A percentile compares a stretch with the other conserved stretches of the same genome.
These are phyloP conservation scores for Lutjanus erythropterus DNA, from an alignment of 2,113 vertebrate species.

Conservation along the genomic window DNA sequence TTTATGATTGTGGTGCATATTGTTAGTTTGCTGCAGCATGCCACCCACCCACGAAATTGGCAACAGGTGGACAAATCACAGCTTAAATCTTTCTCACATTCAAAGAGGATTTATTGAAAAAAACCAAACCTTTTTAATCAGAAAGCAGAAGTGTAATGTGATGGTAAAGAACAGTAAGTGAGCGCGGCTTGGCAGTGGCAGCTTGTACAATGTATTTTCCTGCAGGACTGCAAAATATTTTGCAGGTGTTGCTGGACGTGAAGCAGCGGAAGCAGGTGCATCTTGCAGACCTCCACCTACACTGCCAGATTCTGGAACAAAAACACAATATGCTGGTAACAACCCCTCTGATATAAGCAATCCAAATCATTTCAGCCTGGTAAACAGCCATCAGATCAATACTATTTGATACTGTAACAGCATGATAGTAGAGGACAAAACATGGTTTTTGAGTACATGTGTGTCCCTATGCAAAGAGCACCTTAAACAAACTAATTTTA, in stretches of 20 bases:
- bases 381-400: neutral
- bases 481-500: no score
- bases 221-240: neutral
- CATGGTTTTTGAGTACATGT: no score
- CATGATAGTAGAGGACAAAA: neutral
- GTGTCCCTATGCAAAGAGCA: no score
- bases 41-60: neutral
- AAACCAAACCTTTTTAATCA: neutral
- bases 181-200: neutral
- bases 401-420: neutral
- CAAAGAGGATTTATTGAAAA: neutral
- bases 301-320: neutral
- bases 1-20: constrained; percentile 19
- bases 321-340: neutral
- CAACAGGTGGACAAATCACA: constrained; percentile 30
- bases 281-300: constrained; percentile 12
- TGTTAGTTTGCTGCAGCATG: constrained; percentile 22
- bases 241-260: constrained; percentile 26
- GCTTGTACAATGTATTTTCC: neutral
- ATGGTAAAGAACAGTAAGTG: neutral
- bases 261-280: constrained; percentile 27
- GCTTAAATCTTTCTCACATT: neutral
- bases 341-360: neutral
- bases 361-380: neutral
- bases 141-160: neutral